Conservation (phyloP, 1,140 invertebrate species). For the Musca vetustissima region DNA sequence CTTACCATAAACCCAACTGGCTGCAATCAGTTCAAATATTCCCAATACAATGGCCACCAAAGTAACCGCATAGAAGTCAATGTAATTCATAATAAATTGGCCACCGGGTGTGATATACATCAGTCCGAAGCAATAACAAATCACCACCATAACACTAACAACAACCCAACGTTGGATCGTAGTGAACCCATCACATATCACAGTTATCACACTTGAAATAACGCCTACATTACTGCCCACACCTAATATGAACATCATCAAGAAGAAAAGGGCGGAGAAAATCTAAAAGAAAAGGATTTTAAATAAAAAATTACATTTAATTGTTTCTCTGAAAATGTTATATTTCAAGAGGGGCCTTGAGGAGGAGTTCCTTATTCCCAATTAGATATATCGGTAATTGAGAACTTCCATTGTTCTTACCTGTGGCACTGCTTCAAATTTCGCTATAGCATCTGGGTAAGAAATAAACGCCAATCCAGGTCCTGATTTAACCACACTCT, state of each 20-base stretch:
- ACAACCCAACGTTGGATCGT: slow-evolving; percentile 62
- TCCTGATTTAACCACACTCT: slow-evolving; percentile 65
- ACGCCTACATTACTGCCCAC: slow-evolving; percentile 74
- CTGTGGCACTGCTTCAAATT: slow-evolving; percentile 76
- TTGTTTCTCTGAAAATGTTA: too few relatives aligned
- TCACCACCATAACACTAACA: slow-evolving; percentile 63
- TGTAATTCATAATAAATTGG: slow-evolving; percentile 79
- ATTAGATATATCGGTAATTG: too few relatives aligned
- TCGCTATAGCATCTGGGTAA: slow-evolving; percentile 86
- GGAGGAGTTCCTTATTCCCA: too few relatives aligned
- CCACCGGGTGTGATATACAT: slow-evolving; percentile 84
- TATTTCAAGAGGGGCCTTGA: too few relatives aligned
- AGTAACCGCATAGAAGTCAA: slow-evolving; percentile 83
- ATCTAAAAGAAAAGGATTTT: slow-evolving; percentile 57
- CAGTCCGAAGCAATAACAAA: slow-evolving; percentile 64
- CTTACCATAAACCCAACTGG: slow-evolving; percentile 80
- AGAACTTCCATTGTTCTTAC: too few relatives aligned
- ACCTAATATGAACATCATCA: slow-evolving; percentile 84
- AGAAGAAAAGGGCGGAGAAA: slow-evolving; percentile 86
- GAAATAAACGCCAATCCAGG: slow-evolving; percentile 81
- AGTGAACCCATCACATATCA: slow-evolving; percentile 72
- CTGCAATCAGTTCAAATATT: slow-evolving; percentile 69
- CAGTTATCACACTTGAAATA: slow-evolving; percentile 68
- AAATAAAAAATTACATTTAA: too few relatives aligned
- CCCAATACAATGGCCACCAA: slow-evolving; percentile 77